phyloP scores from a whole-genome alignment of 2,113 vertebrate genomes.

The Zosterops pallidus region DNA sequence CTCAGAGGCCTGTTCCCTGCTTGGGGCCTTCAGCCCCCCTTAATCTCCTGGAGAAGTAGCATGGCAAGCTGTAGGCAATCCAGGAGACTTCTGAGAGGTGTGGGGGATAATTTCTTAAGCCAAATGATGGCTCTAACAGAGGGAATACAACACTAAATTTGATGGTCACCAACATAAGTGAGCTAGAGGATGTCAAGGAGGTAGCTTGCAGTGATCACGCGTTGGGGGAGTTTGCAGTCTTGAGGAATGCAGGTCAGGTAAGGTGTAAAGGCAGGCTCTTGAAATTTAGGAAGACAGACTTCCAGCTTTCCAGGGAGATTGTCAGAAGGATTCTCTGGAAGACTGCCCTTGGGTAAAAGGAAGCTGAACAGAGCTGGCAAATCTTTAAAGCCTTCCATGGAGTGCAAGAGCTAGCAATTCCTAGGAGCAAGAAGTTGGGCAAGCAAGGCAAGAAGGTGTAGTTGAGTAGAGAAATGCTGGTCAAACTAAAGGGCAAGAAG shows the following conservation, averaged over 20 bases:
- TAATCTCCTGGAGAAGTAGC: background rate
- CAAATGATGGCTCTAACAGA: background rate
- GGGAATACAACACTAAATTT: background rate
- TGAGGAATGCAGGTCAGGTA: background rate
- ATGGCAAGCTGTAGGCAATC: background rate
- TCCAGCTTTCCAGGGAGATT: background rate
- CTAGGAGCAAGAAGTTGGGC: background rate
- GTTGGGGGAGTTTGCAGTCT: background rate
- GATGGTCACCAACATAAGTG: background rate
- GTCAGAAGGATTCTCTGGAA: background rate
- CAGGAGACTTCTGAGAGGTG: background rate
- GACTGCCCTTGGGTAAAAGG: background rate
- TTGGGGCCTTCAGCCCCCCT: fast-evolving
- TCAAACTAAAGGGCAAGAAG: background rate
- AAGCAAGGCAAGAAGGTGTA: background rate
- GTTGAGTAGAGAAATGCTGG: background rate
- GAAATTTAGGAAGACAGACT: background rate
- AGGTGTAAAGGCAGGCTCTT: background rate
- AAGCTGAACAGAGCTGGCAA: background rate
- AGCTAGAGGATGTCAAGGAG: background rate
- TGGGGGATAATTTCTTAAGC: background rate
- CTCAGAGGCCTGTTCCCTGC: fast-evolving
- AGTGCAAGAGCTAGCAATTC: background rate
- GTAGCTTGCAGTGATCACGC: background rate
- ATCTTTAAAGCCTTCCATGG: background rate